phyloP scores from a whole-genome alignment of 2,113 vertebrate genomes.

The Gorsachius goisagi region DNA sequence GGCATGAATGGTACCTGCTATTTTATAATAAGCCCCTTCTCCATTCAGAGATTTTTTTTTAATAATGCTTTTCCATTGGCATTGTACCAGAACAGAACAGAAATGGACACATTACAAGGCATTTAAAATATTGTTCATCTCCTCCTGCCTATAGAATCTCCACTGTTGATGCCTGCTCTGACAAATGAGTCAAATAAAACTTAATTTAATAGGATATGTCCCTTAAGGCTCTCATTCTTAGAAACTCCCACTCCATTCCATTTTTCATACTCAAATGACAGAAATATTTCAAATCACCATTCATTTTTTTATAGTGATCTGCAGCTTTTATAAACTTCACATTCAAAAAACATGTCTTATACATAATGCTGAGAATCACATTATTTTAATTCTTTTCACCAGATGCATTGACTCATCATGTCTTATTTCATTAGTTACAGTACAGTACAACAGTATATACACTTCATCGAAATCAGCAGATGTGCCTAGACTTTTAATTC shows the following conservation, averaged over 20 bases:
- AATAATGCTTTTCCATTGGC: not conserved
- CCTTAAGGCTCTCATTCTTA: not conserved
- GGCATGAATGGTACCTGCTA: not conserved
- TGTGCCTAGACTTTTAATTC: not conserved
- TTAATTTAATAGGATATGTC: not conserved
- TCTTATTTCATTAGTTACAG: not conserved
- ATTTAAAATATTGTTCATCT: not conserved
- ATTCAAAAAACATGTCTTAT: not conserved
- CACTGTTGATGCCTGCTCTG: not conserved
- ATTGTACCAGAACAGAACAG: not conserved
- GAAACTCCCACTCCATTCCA: not conserved
- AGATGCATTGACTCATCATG: not conserved
- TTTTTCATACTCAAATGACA: not conserved
- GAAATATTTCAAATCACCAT: not conserved
- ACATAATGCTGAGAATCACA: not conserved
- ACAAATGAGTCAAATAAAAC: not conserved
- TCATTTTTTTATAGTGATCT: not conserved
- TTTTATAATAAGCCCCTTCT: not conserved
- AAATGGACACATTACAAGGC: not conserved
- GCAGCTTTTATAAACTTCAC: not conserved
- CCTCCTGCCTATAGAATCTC: not conserved
- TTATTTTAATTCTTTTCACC: slow-evolving; percentile 4
- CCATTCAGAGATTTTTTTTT: not conserved
- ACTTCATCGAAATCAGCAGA: not conserved
- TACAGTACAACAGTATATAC: not conserved